Evolutionary conservation across 2,888 invertebrate species (phyloP).

Genomic region (Mechanitis mazaeus): DNA sequence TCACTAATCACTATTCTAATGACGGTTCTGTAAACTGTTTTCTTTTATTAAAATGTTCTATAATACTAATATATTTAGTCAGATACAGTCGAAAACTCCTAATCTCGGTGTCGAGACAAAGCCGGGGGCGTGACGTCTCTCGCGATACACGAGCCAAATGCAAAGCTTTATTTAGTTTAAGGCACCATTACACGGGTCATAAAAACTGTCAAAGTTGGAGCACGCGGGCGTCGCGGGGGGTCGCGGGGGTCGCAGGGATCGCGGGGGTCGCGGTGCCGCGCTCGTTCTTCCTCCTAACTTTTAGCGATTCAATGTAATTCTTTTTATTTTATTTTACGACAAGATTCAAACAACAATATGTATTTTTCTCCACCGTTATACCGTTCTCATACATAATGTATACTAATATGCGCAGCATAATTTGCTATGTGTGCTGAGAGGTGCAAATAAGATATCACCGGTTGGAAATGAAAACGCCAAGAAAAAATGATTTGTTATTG

Average conservation of each 20-base stretch:
- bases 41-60: slow-evolving; percentile 19
- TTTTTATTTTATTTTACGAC: slow-evolving; percentile 34
- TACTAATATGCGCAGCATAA: slow-evolving; percentile 28
- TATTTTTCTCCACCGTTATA: not conserved
- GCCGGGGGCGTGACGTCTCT: slow-evolving; percentile 50
- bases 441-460: slow-evolving; percentile 55
- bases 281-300: slow-evolving; percentile 40
- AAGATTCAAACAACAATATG: not conserved
- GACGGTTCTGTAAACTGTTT: not conserved
- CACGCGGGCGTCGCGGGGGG: slow-evolving; percentile 33
- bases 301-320: slow-evolving; percentile 49
- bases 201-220: slow-evolving; percentile 73
- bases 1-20: not conserved
- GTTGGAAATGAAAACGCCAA: slow-evolving; percentile 50
- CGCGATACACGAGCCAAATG: slow-evolving; percentile 61
- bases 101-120: slow-evolving; percentile 59
- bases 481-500: slow-evolving; percentile 56
- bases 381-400: slow-evolving; percentile 37
- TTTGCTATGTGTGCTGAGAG: slow-evolving; percentile 40
- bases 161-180: slow-evolving; percentile 74
- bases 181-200: slow-evolving; percentile 75
- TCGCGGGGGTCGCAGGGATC: no score
- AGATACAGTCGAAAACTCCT: slow-evolving; percentile 41
- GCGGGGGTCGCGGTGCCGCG: slow-evolving; percentile 43
- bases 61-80: slow-evolving; percentile 23